Evolutionary conservation across 1,140 invertebrate species (phyloP).

Genomic region (Cotesia typhae): DNA sequence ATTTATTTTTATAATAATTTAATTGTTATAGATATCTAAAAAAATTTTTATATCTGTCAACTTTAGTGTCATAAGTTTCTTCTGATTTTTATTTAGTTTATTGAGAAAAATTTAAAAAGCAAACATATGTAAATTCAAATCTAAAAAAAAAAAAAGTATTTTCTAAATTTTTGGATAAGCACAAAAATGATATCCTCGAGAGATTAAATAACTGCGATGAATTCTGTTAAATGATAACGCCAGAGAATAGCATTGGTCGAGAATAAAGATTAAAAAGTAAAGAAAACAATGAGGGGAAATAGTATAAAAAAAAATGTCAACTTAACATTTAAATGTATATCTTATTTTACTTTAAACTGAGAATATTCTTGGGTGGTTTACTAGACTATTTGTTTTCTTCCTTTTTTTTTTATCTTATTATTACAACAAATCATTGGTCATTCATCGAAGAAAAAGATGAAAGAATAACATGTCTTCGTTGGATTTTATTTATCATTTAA

Average conservation of each 20-base stretch:
- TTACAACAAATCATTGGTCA: slow-evolving; percentile 5
- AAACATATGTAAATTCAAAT: no score
- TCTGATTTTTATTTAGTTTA: no score
- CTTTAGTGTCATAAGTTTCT: no score
- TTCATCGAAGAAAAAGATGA: slow-evolving; percentile 6
- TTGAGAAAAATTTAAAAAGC: no score
- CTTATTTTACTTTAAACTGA: background rate
- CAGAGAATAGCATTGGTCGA: background rate
- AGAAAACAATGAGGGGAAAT: slow-evolving; percentile 18
- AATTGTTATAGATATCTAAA: no score
- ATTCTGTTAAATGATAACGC: slow-evolving; percentile 2
- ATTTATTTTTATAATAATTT: no score
- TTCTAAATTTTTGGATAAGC: no score
- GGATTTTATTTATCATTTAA: slow-evolving; percentile 18
- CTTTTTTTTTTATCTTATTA: slow-evolving; percentile 9
- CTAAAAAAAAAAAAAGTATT: no score
- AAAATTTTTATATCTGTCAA: no score
- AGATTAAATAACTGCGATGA: slow-evolving; percentile 4
- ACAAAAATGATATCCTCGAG: background rate
- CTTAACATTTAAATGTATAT: slow-evolving; percentile 1
- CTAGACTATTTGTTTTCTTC: no score
- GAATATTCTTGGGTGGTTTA: background rate
- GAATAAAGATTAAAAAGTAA: slow-evolving; percentile 2
- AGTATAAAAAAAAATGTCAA: background rate
- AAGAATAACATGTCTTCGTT: background rate